A percentile compares a stretch with the other conserved stretches of the same genome.
Conservation (phyloP, 53 echinoderm and acorn worm species). For the Stichopus horrens region DNA sequence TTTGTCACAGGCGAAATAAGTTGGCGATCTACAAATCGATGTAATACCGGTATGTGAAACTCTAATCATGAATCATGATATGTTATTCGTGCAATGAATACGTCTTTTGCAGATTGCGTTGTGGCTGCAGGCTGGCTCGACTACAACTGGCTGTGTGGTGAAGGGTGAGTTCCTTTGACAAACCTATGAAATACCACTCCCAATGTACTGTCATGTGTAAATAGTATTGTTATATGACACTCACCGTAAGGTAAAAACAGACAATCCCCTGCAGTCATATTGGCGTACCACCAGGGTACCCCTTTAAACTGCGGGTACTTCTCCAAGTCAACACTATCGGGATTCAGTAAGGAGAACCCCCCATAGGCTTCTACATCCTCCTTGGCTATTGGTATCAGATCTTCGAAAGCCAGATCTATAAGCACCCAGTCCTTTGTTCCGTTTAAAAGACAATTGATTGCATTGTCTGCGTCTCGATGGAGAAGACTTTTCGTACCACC, state of each 20-base stretch:
- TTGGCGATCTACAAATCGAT: no score
- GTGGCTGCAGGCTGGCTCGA: no score
- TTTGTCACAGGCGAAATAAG: no score
- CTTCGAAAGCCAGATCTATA: constrained; percentile 72
- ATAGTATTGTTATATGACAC: neutral
- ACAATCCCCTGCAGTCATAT: constrained; percentile 90
- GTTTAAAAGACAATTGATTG: constrained; percentile 84
- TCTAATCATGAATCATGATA: no score
- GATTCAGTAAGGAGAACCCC: constrained; percentile 76
- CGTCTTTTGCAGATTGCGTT: no score
- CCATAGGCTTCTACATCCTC: constrained; percentile 73
- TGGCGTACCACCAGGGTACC: constrained; percentile 80
- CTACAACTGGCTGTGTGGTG: no score
- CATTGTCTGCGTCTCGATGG: constrained; percentile 88
- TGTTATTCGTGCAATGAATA: no score
- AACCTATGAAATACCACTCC: no score
- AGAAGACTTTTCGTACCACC: constrained; percentile 85
- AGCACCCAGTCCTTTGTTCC: constrained; percentile 94
- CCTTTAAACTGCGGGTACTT: constrained; percentile 68
- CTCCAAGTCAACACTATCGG: constrained; percentile 73
- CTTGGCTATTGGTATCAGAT: constrained; percentile 68
- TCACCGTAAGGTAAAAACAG: constrained; percentile 87
- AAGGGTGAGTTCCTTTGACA: no score
- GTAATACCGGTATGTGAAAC: no score
- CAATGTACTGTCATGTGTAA: no score